Base-by-base conservation (phyloP, 2,888 invertebrate species). In the Metacarcinus magister region DNA sequence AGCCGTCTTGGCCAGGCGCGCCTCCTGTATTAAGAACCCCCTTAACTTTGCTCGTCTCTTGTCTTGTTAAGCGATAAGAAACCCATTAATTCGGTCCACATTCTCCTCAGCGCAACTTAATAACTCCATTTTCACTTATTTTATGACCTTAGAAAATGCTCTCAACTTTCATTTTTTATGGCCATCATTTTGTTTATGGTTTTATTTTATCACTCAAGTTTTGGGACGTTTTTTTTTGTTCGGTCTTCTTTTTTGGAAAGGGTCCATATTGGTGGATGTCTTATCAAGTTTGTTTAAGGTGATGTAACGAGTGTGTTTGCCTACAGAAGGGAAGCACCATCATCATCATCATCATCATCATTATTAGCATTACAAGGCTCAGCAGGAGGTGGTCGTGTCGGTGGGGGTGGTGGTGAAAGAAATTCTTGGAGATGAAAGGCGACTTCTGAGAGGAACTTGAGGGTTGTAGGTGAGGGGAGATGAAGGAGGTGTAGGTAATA, bases 31-130 rank as follows among this genome's bases (percentile, higher is more conserved):
- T 67, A 67, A 67, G 67, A 67, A 23, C 67, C 67, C 23, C 67
- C 67, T 67, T 67, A 67, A 67, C 67, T 67, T 67, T 67, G 67
- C 67, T 67, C 67, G 67, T 67, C 67, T 67, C 67, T 67, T 67
- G 67, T 67, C 67, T 67, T 67, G 67, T 67, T 67, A 67, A n/a
- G 67, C 67, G 67, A 67, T 67, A 67, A 67, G 67, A 67, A 67
- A 67, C 16, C n/a, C 67, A 67, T 67, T 67, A 67, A n/a, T 67
- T 67, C 67, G 67, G 67, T 19, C 67, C 67, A 67, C 67, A 67
- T 67, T 67, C 67, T 67, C 67, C 23, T 67, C 67, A 67, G 67
- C 67, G 67, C 67, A 67, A 67, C 67, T 67, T 67, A 67, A 67
- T 67, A 67, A 67, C 67, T 67, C 67, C 67, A 67, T 67, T 67